Percentiles rank a stretch among this genome's conserved stretches.
phyloP scores from a whole-genome alignment of 2,888 invertebrate species.

The Horisme vitalbata region DNA sequence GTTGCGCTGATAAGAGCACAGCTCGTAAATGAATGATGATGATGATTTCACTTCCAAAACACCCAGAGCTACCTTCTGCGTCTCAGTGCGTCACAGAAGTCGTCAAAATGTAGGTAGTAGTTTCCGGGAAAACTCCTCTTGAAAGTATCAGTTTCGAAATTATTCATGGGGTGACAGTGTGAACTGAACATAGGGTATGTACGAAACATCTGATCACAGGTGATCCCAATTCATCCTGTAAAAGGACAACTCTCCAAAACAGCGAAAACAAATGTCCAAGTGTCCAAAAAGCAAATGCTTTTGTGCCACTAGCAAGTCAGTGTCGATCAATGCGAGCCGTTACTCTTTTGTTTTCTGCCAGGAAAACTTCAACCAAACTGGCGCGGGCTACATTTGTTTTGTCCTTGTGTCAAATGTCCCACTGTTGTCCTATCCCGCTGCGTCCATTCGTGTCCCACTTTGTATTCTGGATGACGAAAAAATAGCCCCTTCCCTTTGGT shows the following conservation, averaged over 20 bases:
- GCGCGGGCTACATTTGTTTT: conserved; percentile 45
- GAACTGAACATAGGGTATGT: too few species aligned
- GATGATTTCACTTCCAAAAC: too few species aligned
- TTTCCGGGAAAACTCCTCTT: too few species aligned
- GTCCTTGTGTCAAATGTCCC: conserved; percentile 53
- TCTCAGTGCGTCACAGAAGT: too few species aligned
- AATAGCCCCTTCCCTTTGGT: conserved; percentile 8
- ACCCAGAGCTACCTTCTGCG: too few species aligned
- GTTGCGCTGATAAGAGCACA: too few species aligned
- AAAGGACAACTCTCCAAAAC: not conserved
- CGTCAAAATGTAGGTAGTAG: too few species aligned
- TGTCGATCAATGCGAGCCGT: conserved; percentile 23
- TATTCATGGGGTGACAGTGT: too few species aligned
- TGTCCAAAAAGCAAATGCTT: conserved; percentile 9
- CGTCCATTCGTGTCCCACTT: conserved; percentile 13
- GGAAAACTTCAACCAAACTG: conserved; percentile 27
- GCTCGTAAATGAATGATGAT: too few species aligned
- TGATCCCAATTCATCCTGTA: too few species aligned
- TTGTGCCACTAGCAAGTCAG: conserved; percentile 23
- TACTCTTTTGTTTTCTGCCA: conserved; percentile 24
- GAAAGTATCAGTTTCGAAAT: too few species aligned
- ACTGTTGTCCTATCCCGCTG: conserved; percentile 39
- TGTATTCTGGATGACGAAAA: conserved; percentile 18
- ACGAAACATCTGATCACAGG: too few species aligned
- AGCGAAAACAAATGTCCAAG: not conserved